phyloP scores from a whole-genome alignment of 2,797 vertebrate species.

The Enteromius anoplus region DNA sequence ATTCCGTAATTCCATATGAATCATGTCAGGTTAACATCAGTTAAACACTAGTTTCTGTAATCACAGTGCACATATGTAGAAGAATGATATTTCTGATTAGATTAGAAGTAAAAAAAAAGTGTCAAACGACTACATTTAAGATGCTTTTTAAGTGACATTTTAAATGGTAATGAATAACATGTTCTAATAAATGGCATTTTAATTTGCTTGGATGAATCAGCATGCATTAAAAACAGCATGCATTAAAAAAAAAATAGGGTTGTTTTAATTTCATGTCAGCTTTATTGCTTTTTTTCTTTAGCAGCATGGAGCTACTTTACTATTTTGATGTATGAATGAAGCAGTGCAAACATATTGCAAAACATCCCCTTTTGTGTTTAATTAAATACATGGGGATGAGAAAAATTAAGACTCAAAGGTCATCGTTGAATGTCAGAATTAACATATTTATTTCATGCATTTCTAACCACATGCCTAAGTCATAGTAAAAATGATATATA shows the following conservation, averaged over 20 bases:
- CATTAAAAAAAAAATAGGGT: neutral
- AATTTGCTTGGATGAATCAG: neutral
- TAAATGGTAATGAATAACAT: neutral
- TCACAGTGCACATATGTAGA: neutral
- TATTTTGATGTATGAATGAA: neutral
- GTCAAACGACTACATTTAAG: neutral
- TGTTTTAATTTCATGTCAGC: neutral
- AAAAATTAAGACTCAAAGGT: neutral
- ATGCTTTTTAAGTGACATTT: neutral
- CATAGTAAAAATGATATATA: neutral
- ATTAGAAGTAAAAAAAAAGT: neutral
- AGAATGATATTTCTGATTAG: neutral
- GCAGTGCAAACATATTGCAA: neutral
- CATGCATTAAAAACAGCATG: too few relatives aligned
- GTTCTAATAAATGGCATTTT: neutral
- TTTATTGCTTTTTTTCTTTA: neutral
- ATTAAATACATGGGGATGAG: neutral
- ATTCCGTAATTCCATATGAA: neutral
- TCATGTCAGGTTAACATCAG: neutral
- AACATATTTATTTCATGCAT: neutral
- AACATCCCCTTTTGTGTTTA: neutral
- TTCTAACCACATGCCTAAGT: neutral
- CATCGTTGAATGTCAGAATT: neutral
- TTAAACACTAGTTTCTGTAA: neutral
- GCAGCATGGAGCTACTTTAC: neutral